Conservation (phyloP, 64 coral and sea anemone genomes). For the Anthopleura sola region DNA sequence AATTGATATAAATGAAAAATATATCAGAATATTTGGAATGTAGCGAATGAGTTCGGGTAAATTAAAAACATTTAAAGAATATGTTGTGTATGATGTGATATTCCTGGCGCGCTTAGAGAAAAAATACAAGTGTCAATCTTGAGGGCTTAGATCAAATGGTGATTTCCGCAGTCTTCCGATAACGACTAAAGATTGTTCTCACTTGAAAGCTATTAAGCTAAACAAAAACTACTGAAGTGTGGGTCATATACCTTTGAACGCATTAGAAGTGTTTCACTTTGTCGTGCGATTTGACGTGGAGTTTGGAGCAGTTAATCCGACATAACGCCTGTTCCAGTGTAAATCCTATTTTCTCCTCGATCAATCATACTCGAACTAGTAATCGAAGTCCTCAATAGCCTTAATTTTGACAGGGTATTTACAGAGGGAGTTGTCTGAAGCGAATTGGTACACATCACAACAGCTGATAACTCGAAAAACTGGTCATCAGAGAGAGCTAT, state of each 20-base stretch:
- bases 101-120: background rate
- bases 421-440: background rate
- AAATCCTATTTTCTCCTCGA: background rate
- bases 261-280: background rate
- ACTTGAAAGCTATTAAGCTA: background rate
- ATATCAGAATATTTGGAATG: background rate
- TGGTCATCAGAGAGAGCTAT: background rate
- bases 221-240: background rate
- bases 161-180: background rate
- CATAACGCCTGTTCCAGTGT: background rate
- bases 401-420: background rate
- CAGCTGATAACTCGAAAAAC: background rate
- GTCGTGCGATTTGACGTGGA: background rate
- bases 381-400: background rate
- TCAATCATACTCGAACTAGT: background rate
- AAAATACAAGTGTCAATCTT: background rate
- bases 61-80: background rate
- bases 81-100: background rate
- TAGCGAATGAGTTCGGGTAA: background rate
- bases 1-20: background rate
- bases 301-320: background rate
- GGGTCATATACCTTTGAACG: background rate
- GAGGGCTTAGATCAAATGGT: background rate
- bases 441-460: background rate
- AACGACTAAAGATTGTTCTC: background rate